Evolutionary conservation across 2,797 vertebrate species (phyloP).

Genomic region (Centropyge bicolor): DNA sequence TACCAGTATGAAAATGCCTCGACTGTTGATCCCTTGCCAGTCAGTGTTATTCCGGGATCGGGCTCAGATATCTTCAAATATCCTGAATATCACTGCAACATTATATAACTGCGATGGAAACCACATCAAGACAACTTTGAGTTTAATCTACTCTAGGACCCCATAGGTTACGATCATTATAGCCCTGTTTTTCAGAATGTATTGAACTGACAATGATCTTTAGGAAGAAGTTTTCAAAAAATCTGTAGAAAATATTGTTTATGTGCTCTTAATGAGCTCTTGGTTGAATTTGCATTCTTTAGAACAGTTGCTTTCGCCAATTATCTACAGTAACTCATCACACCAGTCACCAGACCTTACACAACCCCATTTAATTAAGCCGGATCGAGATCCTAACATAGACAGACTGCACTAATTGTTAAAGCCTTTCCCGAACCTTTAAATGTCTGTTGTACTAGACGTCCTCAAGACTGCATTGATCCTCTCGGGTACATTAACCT

Average conservation of each 20-base stretch:
- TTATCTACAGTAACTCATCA: conserved; percentile 61
- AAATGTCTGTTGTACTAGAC: conserved; percentile 66
- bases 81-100: conserved; percentile 36
- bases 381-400: conserved; percentile 53
- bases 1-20: conserved; percentile 51
- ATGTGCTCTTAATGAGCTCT: conserved; percentile 56
- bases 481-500: conserved; percentile 74
- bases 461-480: conserved; percentile 77
- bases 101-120: conserved; percentile 46
- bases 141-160: conserved; percentile 31
- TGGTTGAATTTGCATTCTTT: conserved; percentile 63
- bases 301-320: conserved; percentile 41
- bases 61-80: conserved; percentile 52
- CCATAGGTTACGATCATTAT: conserved; percentile 42
- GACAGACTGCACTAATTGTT: conserved; percentile 63
- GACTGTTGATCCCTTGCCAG: conserved; percentile 54
- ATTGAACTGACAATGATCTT: conserved; percentile 51
- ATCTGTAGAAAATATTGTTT: conserved; percentile 41
- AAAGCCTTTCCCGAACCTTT: conserved; percentile 67
- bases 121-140: conserved; percentile 47
- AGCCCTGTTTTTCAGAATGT: conserved; percentile 3
- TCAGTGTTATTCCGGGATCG: conserved; percentile 51
- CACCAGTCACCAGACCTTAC: conserved; percentile 56
- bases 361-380: conserved; percentile 67
- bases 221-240: conserved; percentile 28